A percentile compares a stretch with the other conserved stretches of the same genome.
These are phyloP conservation scores for Alviniconcha marisindica DNA, from an alignment of 1,140 invertebrate species.

Conservation along the genomic window DNA sequence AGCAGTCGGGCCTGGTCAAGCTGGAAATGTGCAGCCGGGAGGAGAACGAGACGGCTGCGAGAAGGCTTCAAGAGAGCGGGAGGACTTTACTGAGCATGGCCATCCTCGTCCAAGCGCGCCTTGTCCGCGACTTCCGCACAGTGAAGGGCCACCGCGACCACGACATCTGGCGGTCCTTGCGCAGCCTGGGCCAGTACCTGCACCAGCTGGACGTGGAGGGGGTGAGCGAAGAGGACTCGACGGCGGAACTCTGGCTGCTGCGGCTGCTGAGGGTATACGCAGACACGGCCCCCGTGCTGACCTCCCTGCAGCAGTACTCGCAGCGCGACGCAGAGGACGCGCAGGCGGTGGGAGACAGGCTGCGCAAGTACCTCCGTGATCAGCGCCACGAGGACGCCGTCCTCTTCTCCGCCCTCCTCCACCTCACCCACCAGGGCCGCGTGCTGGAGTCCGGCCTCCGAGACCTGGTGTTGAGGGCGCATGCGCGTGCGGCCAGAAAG, in stretches of 20 bases:
- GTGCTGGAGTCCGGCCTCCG: not conserved
- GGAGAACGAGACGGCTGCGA: not conserved
- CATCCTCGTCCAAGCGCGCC: not conserved
- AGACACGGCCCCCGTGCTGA: not conserved
- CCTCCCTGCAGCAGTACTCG: not conserved
- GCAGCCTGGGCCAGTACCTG: not conserved
- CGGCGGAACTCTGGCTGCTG: not conserved
- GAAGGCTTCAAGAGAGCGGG: not conserved
- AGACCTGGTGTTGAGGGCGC: not conserved
- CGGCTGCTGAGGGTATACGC: slow-evolving; percentile 8
- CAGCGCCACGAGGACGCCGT: not conserved
- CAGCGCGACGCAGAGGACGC: not conserved
- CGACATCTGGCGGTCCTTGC: not conserved
- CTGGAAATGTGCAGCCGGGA: not conserved
- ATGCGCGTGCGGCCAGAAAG: not conserved
- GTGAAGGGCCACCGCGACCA: not conserved
- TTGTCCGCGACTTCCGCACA: not conserved
- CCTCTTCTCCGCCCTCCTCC: not conserved
- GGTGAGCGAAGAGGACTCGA: not conserved
- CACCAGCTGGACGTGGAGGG: not conserved
- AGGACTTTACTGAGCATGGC: not conserved
- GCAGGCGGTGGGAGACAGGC: not conserved
- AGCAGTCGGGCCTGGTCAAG: not conserved
- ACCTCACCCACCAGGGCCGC: not conserved
- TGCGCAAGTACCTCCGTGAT: not conserved